Evolutionary conservation across 2,797 vertebrate species (phyloP), one percentile per base, ranked within the genome.

Genomic region (Eulemur coronatus): DNA sequence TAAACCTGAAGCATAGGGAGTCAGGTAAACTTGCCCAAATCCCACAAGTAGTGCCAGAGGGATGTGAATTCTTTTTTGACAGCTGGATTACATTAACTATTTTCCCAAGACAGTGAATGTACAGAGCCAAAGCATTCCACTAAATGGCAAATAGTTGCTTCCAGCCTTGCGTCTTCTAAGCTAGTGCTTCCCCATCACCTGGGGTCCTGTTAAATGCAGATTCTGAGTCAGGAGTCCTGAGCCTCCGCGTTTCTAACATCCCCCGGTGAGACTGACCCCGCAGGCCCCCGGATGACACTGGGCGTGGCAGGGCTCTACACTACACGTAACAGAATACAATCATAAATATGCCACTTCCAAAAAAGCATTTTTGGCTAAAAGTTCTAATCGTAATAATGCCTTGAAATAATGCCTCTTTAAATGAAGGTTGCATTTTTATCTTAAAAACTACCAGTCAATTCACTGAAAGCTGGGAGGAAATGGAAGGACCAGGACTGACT

Each of bases 401-500:
- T 86, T 86, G 9, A 70, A 90, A 92, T 73, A 78, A 82, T 72
- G 72, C 50, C 67, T 90, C 55, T 46, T 96, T 67, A 82, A 91
- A 78, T 70, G 20, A 89, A 90, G 50, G 15, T 28, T 30, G 20
- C 14, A 38, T 65, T 75, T 85, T 70, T 75, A 75, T 80, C 41
- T 89, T 95, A 33, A 85, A 94, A 91, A 50, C 43, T 59, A 69
- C 33, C 5, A 55, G 41, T 26, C 43, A 11, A 82, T 73, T 65
- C 84, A 67, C 59, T 84, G 55, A 88, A 96, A 94, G 46, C 69
- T 84, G n/a, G 28, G 52, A 46, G 63, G 55, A 93, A 94, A 84
- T 0, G 70, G 59, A 35, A 94, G 10, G 76, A 26, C 55, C 55
- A 11, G 55, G 55, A 87, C 38, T 93, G 57, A 87, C 87, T 86